A percentile compares a stretch with the other conserved stretches of the same genome.
Conservation (phyloP, 2,888 invertebrate genomes). For the Nemoura dubitans region DNA sequence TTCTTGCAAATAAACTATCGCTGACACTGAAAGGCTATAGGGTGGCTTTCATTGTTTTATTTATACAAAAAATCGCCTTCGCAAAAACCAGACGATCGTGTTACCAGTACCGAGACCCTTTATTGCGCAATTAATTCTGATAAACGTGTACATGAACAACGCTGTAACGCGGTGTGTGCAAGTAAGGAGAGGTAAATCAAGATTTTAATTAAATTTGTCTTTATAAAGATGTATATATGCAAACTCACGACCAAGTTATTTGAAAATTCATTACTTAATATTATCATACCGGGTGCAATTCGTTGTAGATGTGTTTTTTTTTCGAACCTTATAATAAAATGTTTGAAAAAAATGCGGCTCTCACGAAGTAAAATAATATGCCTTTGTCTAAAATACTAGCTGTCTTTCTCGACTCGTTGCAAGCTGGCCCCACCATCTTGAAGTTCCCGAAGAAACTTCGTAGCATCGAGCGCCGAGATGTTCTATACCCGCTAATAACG, state of each 20-base stretch:
- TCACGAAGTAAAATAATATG: background rate
- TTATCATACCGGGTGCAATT: background rate
- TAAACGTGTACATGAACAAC: no score
- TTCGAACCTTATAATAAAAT: background rate
- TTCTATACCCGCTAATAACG: background rate
- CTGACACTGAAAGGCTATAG: no score
- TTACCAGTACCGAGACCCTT: no score
- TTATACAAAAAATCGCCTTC: no score
- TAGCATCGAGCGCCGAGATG: background rate
- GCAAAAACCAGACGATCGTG: no score
- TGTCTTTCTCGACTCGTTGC: background rate
- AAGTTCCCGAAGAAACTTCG: background rate
- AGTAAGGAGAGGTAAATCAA: background rate
- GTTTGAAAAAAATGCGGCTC: background rate
- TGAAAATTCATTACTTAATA: background rate
- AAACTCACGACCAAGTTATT: background rate
- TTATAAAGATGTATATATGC: background rate
- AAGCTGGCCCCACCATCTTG: background rate
- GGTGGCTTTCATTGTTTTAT: no score
- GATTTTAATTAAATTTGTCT: background rate
- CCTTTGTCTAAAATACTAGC: background rate
- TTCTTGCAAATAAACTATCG: no score
- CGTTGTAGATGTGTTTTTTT: background rate
- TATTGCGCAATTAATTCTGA: no score
- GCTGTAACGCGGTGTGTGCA: no score